Evolutionary conservation across 2,113 vertebrate species (phyloP), one percentile per base, ranked within the genome.

Genomic region (Paracanthobrama guichenoti): DNA sequence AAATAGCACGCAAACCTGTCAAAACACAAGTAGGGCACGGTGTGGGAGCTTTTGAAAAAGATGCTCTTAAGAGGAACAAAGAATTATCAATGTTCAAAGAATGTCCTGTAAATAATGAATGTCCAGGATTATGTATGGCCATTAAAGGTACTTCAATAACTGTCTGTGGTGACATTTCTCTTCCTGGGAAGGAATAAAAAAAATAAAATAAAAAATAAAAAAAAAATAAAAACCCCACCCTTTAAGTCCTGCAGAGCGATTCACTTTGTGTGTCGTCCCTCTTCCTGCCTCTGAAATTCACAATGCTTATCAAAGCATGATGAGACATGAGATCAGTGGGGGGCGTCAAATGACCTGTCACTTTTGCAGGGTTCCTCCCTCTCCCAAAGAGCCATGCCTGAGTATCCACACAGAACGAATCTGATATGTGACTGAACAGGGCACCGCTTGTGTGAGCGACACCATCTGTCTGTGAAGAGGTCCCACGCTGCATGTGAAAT

Each of bases 81-180:
- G 46, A 35, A 26, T 74, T 31, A 50, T 39, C 67, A 35, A 79
- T 85, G 72, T 81, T 84, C 59, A 77, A 72, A 80, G 26, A 22
- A 50, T 72, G 39, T 9, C 46, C 22, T 42, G 48, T 42, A 22
- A 35, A 53, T 83, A 60, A 57, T 24, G 73, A 48, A 59, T 20
- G 24, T 84, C 50, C 26, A 42, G 57, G 93, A 94, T 93, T 83
- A 90, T 94, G 93, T 93, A 53, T 57, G 18, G 26, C 22, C 93
- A 93, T 94, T 92, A 95, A 93, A 93, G 92, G 89, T 83, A 91
- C 93, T 95, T 96, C 93, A 93, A 94, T 92, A 90, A 92, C 91
- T 93, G 91, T 94, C 93, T 93, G 87, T 83, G 88, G 82, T 94
- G 88, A 94, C 93, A 93, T 91, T 92, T 92, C 72, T 91, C 89